A percentile compares a stretch with the other conserved stretches of the same genome.
phyloP scores from a whole-genome alignment of 2,888 invertebrate genomes.

The Spodoptera picta region DNA sequence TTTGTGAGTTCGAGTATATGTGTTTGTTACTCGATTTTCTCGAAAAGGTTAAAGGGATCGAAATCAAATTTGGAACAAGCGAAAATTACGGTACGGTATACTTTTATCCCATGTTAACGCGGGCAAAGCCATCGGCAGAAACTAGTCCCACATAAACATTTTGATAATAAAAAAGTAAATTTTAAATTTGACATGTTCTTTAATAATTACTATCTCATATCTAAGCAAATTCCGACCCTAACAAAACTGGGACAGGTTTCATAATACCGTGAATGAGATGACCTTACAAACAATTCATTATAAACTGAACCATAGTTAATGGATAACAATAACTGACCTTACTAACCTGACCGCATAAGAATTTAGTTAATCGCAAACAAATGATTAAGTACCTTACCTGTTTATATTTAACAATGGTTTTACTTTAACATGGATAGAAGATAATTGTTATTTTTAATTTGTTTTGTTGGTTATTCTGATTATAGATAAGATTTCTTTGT shows the following conservation, averaged over 20 bases:
- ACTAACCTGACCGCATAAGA: conserved; percentile 2
- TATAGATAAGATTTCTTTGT: conserved; percentile 20
- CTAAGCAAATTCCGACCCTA: background rate
- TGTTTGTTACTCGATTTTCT: too few species aligned
- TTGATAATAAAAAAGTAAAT: too few species aligned
- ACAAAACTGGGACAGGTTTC: conserved; percentile 18
- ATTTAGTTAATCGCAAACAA: conserved; percentile 21
- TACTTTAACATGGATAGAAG: background rate
- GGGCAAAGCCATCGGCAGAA: too few species aligned
- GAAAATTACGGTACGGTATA: too few species aligned
- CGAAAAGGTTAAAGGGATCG: too few species aligned
- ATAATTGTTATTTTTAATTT: conserved; percentile 7
- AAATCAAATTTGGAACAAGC: too few species aligned
- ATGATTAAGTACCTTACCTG: conserved; percentile 16
- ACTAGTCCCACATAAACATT: too few species aligned
- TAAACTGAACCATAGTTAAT: conserved; percentile 5
- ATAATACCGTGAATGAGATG: conserved; percentile 33
- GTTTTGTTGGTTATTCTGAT: background rate
- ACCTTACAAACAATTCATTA: conserved; percentile 28
- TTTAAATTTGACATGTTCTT: too few species aligned
- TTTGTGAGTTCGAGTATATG: too few species aligned
- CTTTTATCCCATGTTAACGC: too few species aligned
- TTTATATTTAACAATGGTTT: background rate
- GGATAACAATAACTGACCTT: conserved; percentile 23
- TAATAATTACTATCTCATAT: background rate